These are phyloP conservation scores for Lophura nycthemera DNA, from an alignment of 2,113 vertebrate genomes.

Conservation along the genomic window DNA sequence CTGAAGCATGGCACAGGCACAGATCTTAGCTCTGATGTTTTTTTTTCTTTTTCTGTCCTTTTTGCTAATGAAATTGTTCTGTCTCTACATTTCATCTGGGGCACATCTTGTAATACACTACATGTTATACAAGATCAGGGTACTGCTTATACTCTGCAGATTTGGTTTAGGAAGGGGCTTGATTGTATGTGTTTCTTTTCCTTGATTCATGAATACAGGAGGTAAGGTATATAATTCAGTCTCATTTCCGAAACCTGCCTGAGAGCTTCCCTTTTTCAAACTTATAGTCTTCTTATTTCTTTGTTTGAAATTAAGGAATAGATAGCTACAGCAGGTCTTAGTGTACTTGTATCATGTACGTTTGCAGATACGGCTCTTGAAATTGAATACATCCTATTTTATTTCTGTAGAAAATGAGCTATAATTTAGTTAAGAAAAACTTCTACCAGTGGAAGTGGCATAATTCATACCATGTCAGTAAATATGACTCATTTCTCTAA, in stretches of 20 bases:
- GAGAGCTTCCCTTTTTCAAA: background rate
- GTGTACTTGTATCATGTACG: background rate
- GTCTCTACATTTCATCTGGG: accelerated
- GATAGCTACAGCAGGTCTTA: background rate
- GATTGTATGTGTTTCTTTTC: background rate
- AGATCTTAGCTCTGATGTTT: background rate
- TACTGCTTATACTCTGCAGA: background rate
- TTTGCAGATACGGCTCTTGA: background rate
- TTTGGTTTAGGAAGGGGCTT: background rate
- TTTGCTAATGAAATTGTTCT: background rate
- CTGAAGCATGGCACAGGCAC: background rate
- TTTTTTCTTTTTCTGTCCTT: background rate
- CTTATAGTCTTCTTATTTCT: background rate
- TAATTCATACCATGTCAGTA: background rate
- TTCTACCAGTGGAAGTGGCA: background rate
- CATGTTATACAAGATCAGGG: background rate
- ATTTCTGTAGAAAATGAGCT: background rate
- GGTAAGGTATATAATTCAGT: background rate
- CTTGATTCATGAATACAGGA: background rate
- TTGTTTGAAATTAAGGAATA: background rate
- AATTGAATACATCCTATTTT: background rate
- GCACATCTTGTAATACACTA: background rate
- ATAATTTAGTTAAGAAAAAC: background rate
- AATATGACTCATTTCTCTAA: background rate
- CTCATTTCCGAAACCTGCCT: background rate